Base-by-base conservation (phyloP, 1,140 invertebrate genomes). In the Mactra quadrangularis region DNA sequence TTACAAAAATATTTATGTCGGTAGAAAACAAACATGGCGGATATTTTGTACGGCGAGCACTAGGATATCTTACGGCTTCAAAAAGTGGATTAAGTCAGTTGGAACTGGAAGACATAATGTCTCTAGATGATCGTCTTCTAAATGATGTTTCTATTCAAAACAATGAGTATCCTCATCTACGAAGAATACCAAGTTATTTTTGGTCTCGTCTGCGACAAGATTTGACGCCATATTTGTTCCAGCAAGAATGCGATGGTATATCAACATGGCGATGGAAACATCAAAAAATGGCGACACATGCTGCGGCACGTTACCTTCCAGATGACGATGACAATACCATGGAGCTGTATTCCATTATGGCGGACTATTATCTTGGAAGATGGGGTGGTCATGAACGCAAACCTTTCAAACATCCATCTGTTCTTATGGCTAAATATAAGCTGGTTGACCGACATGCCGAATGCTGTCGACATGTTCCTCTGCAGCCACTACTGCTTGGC, bases 271-370 rank as follows among this genome's bases (percentile, higher is more conserved):
- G 76, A 45, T 92, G 91, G 91, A 87, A 86, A 47, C 87, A 91
- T 53, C 72, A 55, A 11, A 83, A 86, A 41, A 87, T 92, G 31
- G 50, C 53, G 1, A 41, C 86, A 2, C 66, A 83, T 3, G 97
- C 87, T 0, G 55, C 95, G 57, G 97, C 98, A 92, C 93, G 98
- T 53, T 99, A 99, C 92, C 98, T 99, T 91, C 97, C 97, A 90
- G 97, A 98, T 90, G 96, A 97, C 95, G 97, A 97, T 89, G 96
- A 97, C 53, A 50, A 27, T 62, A 95, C 96, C 96, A 0, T 96
- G 96, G 89, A 98, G 98, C 98, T 99, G 91, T 97, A 99, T 92
- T 98, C 97, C 0, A 97, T 96, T 93, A 98, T 99, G 84, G 97
- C 98, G 3, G 98, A 99, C 93, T 99, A 99, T 92, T 99, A 97